These are phyloP conservation scores for Haliclona indistincta DNA, from an alignment of 37 sponge, comb jelly and placozoan species.

Conservation along the genomic window DNA sequence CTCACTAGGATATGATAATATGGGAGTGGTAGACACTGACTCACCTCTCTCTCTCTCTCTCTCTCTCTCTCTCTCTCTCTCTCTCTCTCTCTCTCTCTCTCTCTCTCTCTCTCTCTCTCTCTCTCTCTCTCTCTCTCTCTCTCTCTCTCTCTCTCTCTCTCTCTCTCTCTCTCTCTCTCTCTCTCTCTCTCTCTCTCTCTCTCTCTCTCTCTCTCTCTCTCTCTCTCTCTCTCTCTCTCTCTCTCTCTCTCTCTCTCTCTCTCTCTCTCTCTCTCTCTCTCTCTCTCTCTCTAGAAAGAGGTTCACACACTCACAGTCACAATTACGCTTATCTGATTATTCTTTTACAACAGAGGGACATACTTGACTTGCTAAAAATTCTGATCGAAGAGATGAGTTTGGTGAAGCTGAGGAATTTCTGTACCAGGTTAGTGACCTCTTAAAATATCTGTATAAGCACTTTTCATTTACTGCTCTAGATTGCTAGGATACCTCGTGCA, in stretches of 20 bases:
- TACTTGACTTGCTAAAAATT: slow-evolving; percentile 55
- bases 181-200: slow-evolving; percentile 45
- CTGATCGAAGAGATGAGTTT: slow-evolving; percentile 41
- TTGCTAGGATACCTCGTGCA: too few relatives aligned
- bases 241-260: slow-evolving; percentile 43
- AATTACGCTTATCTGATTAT: too few relatives aligned
- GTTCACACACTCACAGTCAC: too few relatives aligned
- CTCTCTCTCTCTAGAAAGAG: too few relatives aligned
- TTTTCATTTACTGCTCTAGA: too few relatives aligned
- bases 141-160: slow-evolving; percentile 45
- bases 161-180: slow-evolving; percentile 45
- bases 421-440: too few relatives aligned
- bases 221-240: slow-evolving; percentile 45
- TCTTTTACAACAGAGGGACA: too few relatives aligned
- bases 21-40: too few relatives aligned
- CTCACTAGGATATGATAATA: too few relatives aligned
- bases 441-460: too few relatives aligned
- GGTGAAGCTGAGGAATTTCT: slow-evolving; percentile 90
- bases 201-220: slow-evolving; percentile 45
- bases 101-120: slow-evolving; percentile 47
- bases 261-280: slow-evolving; percentile 21
- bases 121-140: slow-evolving; percentile 42
- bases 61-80: slow-evolving; percentile 27
- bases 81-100: slow-evolving; percentile 34
- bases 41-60: too few relatives aligned